A percentile compares a stretch with the other conserved stretches of the same genome.
These are phyloP conservation scores for Ceratotherium simum DNA, from an alignment of 2,113 vertebrate species.

Conservation along the genomic window DNA sequence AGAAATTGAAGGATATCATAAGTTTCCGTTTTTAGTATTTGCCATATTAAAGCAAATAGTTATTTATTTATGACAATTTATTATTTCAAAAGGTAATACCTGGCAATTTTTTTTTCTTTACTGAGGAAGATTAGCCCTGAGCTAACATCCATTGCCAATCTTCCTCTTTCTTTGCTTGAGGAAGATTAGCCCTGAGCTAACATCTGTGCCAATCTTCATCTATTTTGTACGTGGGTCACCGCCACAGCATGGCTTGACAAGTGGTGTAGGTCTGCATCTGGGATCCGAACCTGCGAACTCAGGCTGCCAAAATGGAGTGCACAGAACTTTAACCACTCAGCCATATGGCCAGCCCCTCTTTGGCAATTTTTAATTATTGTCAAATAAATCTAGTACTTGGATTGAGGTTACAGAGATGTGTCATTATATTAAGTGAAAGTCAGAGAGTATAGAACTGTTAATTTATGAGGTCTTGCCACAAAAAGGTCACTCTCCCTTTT, in stretches of 20 bases:
- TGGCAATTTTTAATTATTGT: background rate
- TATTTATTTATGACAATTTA: background rate
- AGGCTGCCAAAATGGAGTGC: too few relatives aligned
- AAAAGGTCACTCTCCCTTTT: background rate
- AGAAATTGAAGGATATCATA: background rate
- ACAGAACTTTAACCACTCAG: too few relatives aligned
- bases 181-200: too few relatives aligned
- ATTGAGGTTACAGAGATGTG: background rate
- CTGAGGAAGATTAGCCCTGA: too few relatives aligned
- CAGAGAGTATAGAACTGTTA: background rate
- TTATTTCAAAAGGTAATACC: background rate
- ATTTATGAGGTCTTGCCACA: background rate
- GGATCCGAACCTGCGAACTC: too few relatives aligned
- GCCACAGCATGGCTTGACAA: too few relatives aligned
- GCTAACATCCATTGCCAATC: too few relatives aligned
- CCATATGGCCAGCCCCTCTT: too few relatives aligned
- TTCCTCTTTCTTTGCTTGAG: too few relatives aligned
- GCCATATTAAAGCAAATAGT: constrained; percentile 12
- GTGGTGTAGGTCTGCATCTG: too few relatives aligned
- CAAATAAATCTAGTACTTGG: background rate
- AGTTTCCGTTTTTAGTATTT: background rate
- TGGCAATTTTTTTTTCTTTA: background rate
- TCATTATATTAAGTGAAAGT: background rate
- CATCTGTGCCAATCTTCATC: too few relatives aligned
- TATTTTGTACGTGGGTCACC: too few relatives aligned